A percentile compares a stretch with the other conserved stretches of the same genome.
phyloP scores from a whole-genome alignment of 2,888 invertebrate species.

The Helicoverpa assulta region DNA sequence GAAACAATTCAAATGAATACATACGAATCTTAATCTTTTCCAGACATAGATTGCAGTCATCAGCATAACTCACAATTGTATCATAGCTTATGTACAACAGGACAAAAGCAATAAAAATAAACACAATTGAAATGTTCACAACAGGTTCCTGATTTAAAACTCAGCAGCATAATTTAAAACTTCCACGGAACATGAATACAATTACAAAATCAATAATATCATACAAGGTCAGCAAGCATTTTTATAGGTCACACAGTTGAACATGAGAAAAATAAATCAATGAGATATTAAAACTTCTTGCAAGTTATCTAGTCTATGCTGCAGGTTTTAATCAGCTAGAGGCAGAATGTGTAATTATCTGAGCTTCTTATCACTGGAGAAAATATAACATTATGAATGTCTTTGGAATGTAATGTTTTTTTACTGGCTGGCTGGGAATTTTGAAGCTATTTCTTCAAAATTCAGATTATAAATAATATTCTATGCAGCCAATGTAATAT shows the following conservation, averaged over 20 bases:
- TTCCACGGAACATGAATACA: conserved; percentile 12
- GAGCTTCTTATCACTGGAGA: conserved; percentile 20
- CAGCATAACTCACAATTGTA: no score
- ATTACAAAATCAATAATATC: conserved; percentile 48
- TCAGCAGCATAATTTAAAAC: not conserved
- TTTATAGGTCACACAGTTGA: conserved; percentile 43
- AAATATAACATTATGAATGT: not conserved
- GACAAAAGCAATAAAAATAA: no score
- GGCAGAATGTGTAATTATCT: conserved; percentile 20
- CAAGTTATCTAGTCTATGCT: conserved; percentile 24
- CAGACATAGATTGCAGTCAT: no score
- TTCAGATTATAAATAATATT: not conserved
- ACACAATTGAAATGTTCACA: not conserved
- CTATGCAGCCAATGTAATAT: not conserved
- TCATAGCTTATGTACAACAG: no score
- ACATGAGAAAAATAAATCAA: conserved; percentile 35
- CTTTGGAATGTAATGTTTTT: not conserved
- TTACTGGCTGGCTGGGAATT: not conserved
- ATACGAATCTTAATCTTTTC: no score
- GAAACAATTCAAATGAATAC: no score
- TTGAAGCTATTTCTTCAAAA: no score
- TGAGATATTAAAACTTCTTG: conserved; percentile 18
- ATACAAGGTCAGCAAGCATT: conserved; percentile 41
- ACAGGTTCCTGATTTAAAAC: not conserved
- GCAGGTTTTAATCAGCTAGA: conserved; percentile 16